Conservation (phyloP, 2,113 vertebrate species). For the Pseudorhombus dupliciocellatus region DNA sequence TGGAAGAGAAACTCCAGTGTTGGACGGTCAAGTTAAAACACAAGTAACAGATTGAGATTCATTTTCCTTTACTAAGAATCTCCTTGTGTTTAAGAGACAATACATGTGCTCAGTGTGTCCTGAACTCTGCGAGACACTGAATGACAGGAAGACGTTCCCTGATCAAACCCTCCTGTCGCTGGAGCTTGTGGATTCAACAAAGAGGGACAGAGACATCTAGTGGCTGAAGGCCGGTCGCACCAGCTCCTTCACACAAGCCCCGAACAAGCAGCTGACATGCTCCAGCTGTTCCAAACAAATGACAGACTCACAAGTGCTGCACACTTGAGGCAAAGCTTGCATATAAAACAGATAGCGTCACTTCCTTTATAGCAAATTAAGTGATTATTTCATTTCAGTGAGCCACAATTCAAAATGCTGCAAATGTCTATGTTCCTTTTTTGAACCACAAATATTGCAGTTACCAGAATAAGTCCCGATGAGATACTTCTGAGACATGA, state of each 20-base stretch:
- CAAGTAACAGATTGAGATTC: background rate
- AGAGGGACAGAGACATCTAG: conserved; percentile 77
- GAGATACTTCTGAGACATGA: background rate
- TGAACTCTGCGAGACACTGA: background rate
- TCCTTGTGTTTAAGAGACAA: background rate
- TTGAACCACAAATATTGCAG: background rate
- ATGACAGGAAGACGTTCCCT: background rate
- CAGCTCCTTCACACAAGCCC: background rate
- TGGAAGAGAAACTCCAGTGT: conserved; percentile 7
- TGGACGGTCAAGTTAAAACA: background rate
- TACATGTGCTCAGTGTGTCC: background rate
- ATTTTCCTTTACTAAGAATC: background rate
- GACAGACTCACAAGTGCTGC: background rate
- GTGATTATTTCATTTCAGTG: background rate
- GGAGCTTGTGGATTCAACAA: background rate
- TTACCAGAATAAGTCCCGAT: background rate
- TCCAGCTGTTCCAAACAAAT: background rate
- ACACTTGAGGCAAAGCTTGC: background rate
- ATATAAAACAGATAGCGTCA: background rate
- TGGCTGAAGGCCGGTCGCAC: conserved; percentile 47
- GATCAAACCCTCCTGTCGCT: background rate
- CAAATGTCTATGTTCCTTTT: background rate
- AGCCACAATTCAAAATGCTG: background rate
- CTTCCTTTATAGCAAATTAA: background rate
- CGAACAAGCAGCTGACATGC: background rate